Evolutionary conservation across 2,113 vertebrate species (phyloP).

Genomic region (Prietella phreatophila): DNA sequence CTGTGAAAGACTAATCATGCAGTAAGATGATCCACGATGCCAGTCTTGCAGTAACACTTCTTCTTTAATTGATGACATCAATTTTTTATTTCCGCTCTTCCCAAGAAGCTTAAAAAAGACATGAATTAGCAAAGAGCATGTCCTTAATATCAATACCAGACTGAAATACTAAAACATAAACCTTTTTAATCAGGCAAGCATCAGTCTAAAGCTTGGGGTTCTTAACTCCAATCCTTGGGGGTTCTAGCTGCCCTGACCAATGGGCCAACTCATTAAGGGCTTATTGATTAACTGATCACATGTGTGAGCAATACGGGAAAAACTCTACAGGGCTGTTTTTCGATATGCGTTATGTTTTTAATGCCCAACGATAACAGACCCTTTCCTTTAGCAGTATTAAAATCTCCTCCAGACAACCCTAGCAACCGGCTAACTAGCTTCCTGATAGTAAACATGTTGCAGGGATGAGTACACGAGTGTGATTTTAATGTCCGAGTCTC

Average conservation of each 20-base stretch:
- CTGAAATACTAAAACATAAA: conserved; percentile 24
- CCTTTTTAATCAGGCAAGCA: not conserved
- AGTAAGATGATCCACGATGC: not conserved
- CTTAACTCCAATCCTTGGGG: too few relatives aligned
- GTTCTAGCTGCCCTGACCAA: not conserved
- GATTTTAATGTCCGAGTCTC: not conserved
- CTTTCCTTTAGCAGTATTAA: not conserved
- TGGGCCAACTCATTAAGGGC: not conserved
- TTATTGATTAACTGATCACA: not conserved
- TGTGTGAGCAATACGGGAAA: not conserved
- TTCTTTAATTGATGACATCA: conserved; percentile 19
- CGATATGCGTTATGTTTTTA: not conserved
- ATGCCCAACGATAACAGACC: not conserved
- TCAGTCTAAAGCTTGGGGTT: not conserved
- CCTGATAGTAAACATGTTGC: not conserved
- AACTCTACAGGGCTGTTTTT: not conserved
- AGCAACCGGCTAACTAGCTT: not conserved
- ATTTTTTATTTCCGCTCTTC: conserved; percentile 21
- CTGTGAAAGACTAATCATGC: not conserved
- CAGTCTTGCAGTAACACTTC: not conserved
- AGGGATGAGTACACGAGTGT: too few relatives aligned
- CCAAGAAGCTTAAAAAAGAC: conserved; percentile 10
- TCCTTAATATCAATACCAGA: conserved; percentile 10
- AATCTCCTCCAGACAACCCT: not conserved
- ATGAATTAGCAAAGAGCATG: conserved; percentile 21